Evolutionary conservation across 2,888 invertebrate species (phyloP).

Genomic region (Willowsia nigromaculata): DNA sequence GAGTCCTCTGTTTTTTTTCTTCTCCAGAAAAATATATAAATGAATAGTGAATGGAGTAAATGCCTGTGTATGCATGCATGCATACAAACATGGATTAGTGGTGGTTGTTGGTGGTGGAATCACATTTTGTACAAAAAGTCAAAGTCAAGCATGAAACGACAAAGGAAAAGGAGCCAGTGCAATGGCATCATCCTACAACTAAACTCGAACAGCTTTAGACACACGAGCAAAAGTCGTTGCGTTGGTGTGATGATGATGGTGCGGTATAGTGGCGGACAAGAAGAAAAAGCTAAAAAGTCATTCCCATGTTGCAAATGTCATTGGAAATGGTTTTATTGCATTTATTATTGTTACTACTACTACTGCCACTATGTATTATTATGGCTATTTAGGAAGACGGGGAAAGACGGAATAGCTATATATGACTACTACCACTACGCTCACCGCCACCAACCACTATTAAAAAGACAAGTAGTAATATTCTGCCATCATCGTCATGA

Average conservation of each 20-base stretch:
- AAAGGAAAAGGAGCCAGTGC: not conserved
- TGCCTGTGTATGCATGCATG: slow-evolving; percentile 27
- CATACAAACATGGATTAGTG: slow-evolving; percentile 39
- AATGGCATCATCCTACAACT: not conserved
- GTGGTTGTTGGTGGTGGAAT: not conserved
- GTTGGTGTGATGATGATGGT: not conserved
- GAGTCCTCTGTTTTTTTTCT: not conserved
- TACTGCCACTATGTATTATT: slow-evolving; percentile 15
- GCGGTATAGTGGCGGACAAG: not conserved
- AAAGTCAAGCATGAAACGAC: not conserved
- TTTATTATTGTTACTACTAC: slow-evolving; percentile 51
- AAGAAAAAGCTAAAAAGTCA: slow-evolving; percentile 38
- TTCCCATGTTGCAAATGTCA: slow-evolving; percentile 26
- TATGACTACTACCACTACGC: not conserved
- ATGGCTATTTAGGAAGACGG: slow-evolving; percentile 24
- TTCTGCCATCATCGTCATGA: not conserved
- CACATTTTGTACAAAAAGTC: slow-evolving; percentile 12
- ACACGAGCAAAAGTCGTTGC: not conserved
- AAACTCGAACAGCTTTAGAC: not conserved
- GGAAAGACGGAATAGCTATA: not conserved
- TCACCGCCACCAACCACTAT: too few relatives aligned
- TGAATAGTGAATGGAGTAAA: not conserved
- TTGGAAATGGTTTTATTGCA: slow-evolving; percentile 58
- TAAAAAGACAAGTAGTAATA: not conserved
- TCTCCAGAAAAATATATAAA: slow-evolving; percentile 3